Base-by-base conservation (phyloP, 2,888 invertebrate species). In the Eilema griseolum region DNA sequence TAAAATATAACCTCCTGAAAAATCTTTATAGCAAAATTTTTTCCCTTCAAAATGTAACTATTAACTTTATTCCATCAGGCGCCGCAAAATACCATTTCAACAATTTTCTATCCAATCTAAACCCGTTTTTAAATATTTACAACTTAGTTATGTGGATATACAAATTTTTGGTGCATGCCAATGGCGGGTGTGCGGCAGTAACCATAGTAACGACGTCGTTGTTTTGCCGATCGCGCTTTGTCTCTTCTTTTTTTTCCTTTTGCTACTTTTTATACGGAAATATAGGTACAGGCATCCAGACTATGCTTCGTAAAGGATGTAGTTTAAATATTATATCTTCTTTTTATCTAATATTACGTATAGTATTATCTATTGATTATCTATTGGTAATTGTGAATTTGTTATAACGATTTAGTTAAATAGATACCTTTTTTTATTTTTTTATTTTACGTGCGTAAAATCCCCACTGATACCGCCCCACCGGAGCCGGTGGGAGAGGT, bases 211-310 rank as follows among this genome's bases (percentile, higher is more conserved):
- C 92, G 76, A 81, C 85, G 87, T 90, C 90, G 92, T 93, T 93
- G 94, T 94, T 94, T 94, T 93, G 93, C 89, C 94, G 90, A 94
- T 94, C 83, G 88, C 81, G 85, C 88, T 85, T 86, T 88, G 88
- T 89, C 86, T 88, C 88, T 87, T 86, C 89, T 90, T 88, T 86
- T 85, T 89, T 87, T 86, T 66, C 12, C 70, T 82, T 77, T 80
- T 79, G 84, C 76, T 81, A 82, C 86, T 88, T 89, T 90, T 90
- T 90, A 81, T 79, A 86, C 84, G 84, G 85, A 88, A 88, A 88
- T 88, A 88, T 89, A 88, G 87, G 89, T 86, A 88, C 82, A 85
- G 83, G 83, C 83, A 80, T 74, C 81, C 86, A 86, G 85, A 86
- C 86, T 88, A 88, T 86, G 86, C 85, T 81, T 89, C 76, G 87